These are phyloP conservation scores for Lumbricus terrestris DNA, from an alignment of 2,888 invertebrate species.

Conservation along the genomic window DNA sequence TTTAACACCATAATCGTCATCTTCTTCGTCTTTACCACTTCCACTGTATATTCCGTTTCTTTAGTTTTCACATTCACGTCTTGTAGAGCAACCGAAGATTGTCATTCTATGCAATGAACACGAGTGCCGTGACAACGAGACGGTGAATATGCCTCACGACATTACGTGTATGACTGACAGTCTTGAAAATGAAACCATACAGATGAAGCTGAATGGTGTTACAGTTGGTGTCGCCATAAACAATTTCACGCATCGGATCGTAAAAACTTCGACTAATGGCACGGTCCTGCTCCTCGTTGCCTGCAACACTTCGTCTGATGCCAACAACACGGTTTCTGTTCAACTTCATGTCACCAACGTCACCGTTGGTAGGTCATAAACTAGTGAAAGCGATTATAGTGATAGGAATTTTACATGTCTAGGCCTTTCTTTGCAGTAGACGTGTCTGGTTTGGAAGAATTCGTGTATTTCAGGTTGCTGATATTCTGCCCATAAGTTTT, in stretches of 20 bases:
- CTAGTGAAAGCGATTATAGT: no score
- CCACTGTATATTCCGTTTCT: no score
- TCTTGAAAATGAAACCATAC: neutral
- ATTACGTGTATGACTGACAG: neutral
- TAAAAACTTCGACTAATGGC: neutral
- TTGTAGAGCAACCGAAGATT: neutral
- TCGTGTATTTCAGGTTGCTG: no score
- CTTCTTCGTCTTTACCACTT: no score
- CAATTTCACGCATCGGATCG: neutral
- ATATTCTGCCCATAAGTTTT: no score
- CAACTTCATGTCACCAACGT: neutral
- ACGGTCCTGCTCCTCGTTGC: neutral
- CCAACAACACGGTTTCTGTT: neutral
- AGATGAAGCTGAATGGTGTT: neutral
- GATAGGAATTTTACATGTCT: no score
- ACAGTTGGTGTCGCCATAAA: neutral
- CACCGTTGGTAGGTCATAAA: no score
- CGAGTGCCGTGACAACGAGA: neutral
- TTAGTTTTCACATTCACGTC: no score
- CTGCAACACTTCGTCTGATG: neutral
- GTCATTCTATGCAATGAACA: neutral
- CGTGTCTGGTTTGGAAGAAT: no score
- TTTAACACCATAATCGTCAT: no score
- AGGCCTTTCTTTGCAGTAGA: no score
- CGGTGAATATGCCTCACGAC: neutral